These are phyloP conservation scores for Microvelia longipes DNA, from an alignment of 1,140 invertebrate species.

Conservation along the genomic window DNA sequence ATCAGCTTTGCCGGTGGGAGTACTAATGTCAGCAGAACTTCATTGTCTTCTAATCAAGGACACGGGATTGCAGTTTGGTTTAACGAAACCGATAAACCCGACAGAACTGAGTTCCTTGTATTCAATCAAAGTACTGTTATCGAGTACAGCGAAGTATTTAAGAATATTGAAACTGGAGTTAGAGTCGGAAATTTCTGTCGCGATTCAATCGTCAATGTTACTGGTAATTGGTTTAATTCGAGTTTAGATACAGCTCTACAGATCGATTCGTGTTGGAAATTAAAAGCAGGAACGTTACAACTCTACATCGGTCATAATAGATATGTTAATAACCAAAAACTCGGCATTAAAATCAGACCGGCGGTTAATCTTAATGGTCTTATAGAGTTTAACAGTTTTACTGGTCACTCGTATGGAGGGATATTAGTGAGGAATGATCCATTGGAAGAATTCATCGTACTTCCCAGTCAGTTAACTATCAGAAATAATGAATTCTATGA, in stretches of 20 bases:
- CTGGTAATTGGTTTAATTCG: conserved; percentile 66
- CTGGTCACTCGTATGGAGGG: conserved; percentile 60
- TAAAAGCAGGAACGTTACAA: conserved; percentile 26
- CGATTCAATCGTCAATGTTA: conserved; percentile 54
- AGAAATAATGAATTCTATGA: conserved; percentile 76
- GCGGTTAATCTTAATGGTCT: conserved; percentile 62
- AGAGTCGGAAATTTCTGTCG: conserved; percentile 61
- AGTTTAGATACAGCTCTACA: conserved; percentile 58
- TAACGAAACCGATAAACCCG: conserved; percentile 65
- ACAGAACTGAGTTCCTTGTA: conserved; percentile 49
- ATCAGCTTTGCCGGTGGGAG: conserved; percentile 82
- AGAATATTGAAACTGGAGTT: conserved; percentile 71
- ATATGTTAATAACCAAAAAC: conserved; percentile 57
- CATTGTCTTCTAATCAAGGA: conserved; percentile 60
- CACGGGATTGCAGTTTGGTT: conserved; percentile 58
- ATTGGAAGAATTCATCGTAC: conserved; percentile 51
- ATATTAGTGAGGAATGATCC: conserved; percentile 73
- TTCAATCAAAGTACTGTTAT: conserved; percentile 71
- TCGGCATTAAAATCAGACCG: conserved; percentile 64
- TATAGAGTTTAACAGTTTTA: conserved; percentile 80
- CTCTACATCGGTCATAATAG: conserved; percentile 74
- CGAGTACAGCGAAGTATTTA: conserved; percentile 69
- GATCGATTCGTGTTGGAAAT: conserved; percentile 59
- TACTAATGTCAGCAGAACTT: conserved; percentile 68
- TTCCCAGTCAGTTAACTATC: conserved; percentile 54